Evolutionary conservation across 2,113 vertebrate species (phyloP).

Genomic region (Spilogale gracilis): DNA sequence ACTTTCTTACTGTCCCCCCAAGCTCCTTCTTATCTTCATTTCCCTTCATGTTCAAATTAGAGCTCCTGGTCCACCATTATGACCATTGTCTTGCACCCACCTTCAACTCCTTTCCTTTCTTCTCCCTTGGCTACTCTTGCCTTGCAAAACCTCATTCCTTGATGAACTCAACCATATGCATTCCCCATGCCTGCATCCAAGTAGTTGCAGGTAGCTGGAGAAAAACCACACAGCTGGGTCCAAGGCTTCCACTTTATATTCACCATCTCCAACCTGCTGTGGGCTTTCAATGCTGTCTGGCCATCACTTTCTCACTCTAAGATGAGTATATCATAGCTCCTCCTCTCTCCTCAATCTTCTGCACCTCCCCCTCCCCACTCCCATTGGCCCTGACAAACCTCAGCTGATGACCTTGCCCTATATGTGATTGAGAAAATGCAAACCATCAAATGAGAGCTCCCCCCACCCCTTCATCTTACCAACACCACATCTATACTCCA

Average conservation of each 20-base stretch:
- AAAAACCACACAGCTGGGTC: not conserved
- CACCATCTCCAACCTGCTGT: not conserved
- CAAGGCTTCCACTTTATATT: conserved; percentile 25
- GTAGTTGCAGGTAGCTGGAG: conserved; percentile 26
- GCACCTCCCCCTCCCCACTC: not conserved
- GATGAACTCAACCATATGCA: not conserved
- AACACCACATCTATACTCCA: not conserved
- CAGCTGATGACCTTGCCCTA: not conserved
- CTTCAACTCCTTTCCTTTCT: conserved; percentile 7
- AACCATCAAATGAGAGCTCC: not conserved
- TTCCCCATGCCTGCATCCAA: not conserved
- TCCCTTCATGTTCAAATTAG: not conserved
- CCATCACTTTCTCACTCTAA: not conserved
- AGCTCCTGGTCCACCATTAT: not conserved
- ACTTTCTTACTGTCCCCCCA: not conserved
- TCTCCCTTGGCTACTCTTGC: not conserved
- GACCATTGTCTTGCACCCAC: conserved; percentile 17
- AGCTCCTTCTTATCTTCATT: not conserved
- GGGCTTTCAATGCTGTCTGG: not conserved
- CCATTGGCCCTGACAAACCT: not conserved
- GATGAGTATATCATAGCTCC: not conserved
- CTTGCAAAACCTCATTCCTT: not conserved
- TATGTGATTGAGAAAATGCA: not conserved
- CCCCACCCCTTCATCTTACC: not conserved
- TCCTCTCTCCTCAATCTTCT: not conserved